These are phyloP conservation scores for Agrochola lychnidis DNA, from an alignment of 2,888 invertebrate species.

Conservation along the genomic window DNA sequence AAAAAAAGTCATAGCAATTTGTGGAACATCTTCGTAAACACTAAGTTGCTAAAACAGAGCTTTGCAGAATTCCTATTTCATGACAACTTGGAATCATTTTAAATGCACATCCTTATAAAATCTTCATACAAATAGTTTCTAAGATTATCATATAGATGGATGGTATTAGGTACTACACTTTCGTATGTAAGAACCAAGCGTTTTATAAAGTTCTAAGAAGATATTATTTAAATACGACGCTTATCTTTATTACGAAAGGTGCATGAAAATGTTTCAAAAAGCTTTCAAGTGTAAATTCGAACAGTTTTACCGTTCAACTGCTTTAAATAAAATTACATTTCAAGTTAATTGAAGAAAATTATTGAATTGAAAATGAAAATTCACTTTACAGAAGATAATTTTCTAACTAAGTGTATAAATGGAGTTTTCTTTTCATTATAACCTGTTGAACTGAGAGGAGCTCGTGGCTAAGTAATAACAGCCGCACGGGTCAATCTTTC, in stretches of 20 bases:
- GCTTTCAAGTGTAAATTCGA: conserved; percentile 7
- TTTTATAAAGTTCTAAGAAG: conserved; percentile 26
- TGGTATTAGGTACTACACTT: conserved; percentile 15
- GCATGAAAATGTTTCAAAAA: conserved; percentile 14
- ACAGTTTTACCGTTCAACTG: not conserved
- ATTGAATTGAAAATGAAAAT: not conserved
- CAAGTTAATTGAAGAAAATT: not conserved
- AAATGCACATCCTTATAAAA: conserved; percentile 71
- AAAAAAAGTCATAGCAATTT: not conserved
- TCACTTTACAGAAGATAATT: not conserved
- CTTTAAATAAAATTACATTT: conserved; percentile 1
- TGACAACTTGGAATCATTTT: conserved; percentile 65
- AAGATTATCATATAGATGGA: conserved; percentile 81
- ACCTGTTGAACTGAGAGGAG: not conserved
- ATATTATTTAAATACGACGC: conserved; percentile 10
- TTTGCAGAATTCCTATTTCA: conserved; percentile 9
- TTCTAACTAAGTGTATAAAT: too few relatives aligned
- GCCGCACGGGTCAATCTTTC: too few relatives aligned
- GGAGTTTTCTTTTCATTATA: not conserved
- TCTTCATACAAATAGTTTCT: conserved; percentile 81
- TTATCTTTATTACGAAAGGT: conserved; percentile 25
- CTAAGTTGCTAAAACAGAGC: not conserved
- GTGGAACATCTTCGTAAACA: not conserved
- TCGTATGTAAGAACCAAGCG: conserved; percentile 1
- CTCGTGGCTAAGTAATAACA: too few relatives aligned